phyloP scores from a whole-genome alignment of 2,888 invertebrate species.

The Eledona agricola region DNA sequence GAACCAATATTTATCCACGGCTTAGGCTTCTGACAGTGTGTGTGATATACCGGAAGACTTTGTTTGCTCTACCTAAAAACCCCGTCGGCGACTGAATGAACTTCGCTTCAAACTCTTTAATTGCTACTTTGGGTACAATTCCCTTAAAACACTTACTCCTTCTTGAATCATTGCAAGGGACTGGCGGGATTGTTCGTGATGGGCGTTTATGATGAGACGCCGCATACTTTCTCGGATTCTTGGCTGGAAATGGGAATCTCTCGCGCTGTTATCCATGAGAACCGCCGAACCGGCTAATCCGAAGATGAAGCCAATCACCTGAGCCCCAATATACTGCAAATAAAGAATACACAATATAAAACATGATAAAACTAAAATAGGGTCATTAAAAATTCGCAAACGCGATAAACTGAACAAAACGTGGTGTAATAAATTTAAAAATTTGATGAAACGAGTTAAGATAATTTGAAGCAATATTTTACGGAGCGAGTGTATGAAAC shows the following conservation, averaged over 20 bases:
- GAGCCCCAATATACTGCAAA: slow-evolving; percentile 79
- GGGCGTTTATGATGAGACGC: slow-evolving; percentile 79
- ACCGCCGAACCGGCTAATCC: slow-evolving; percentile 79
- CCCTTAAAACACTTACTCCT: slow-evolving; percentile 12
- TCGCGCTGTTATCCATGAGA: slow-evolving; percentile 81
- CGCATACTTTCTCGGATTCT: slow-evolving; percentile 76
- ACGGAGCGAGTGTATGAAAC: no score
- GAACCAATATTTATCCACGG: slow-evolving; percentile 56
- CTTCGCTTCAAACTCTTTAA: slow-evolving; percentile 30
- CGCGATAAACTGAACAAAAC: no score
- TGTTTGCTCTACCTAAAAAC: slow-evolving; percentile 50
- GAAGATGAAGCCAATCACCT: slow-evolving; percentile 75
- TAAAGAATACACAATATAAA: slow-evolving; percentile 47
- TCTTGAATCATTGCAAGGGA: slow-evolving; percentile 85
- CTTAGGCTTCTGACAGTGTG: slow-evolving; percentile 52
- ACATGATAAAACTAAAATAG: no score
- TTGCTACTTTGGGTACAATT: slow-evolving; percentile 2
- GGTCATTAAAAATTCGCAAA: no score
- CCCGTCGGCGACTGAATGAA: slow-evolving; percentile 42
- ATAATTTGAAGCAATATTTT: no score
- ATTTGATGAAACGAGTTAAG: no score
- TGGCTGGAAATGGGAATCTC: slow-evolving; percentile 82
- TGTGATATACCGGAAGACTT: slow-evolving; percentile 49
- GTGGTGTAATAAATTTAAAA: no score
- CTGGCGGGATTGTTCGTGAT: slow-evolving; percentile 72